These are phyloP conservation scores for Metopolophium dirhodum DNA, from an alignment of 1,140 invertebrate genomes.

Conservation along the genomic window DNA sequence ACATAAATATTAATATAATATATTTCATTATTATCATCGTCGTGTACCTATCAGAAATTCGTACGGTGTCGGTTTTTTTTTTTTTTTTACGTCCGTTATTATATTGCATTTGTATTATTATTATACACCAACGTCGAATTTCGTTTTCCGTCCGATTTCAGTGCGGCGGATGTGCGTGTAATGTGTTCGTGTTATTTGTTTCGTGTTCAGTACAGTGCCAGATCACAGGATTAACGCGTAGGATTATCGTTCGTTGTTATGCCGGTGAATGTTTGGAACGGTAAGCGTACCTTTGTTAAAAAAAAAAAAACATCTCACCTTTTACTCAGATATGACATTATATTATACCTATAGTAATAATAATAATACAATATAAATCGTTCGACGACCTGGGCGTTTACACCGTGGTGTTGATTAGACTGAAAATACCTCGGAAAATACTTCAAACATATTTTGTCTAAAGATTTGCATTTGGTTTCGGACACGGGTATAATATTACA, in stretches of 20 bases:
- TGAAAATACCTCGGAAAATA: not conserved
- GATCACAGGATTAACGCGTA: slow-evolving; percentile 13
- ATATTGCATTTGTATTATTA: not conserved
- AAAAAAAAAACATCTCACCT: not conserved
- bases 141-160: not conserved
- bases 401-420: not conserved
- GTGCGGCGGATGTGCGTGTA: not conserved
- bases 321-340: not conserved
- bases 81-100: not conserved
- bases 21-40: slow-evolving; percentile 1
- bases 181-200: not conserved
- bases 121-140: not conserved
- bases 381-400: not conserved
- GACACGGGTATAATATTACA: not conserved
- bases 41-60: slow-evolving; percentile 4
- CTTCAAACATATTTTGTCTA: not conserved
- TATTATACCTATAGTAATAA: not conserved
- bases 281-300: slow-evolving; percentile 14
- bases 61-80: not conserved
- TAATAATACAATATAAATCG: not conserved
- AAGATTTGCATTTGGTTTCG: not conserved
- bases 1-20: slow-evolving; percentile 6
- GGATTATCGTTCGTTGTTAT: slow-evolving; percentile 13
- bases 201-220: not conserved
- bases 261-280: slow-evolving; percentile 5